These are phyloP conservation scores for Toxonevra muliebris DNA, from an alignment of 2,888 invertebrate species.

Conservation along the genomic window DNA sequence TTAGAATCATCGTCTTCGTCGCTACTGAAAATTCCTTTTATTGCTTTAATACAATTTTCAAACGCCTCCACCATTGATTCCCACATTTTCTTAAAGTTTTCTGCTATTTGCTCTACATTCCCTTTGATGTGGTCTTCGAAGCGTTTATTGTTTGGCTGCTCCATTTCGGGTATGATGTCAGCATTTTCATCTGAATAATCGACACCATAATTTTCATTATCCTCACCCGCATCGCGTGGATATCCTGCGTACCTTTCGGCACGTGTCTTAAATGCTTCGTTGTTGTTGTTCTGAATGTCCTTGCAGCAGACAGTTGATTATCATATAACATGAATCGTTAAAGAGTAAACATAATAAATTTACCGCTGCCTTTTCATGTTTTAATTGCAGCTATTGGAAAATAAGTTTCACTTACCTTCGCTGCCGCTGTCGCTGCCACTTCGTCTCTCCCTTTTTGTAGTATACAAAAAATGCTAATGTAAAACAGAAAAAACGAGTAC, in stretches of 20 bases:
- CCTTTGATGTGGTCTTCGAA: constrained; percentile 41
- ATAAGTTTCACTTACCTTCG: no score
- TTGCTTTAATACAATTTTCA: constrained; percentile 33
- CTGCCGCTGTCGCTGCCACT: no score
- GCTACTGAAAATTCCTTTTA: constrained; percentile 26
- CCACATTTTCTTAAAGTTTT: constrained; percentile 48
- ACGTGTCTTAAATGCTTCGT: neutral
- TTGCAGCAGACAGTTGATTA: no score
- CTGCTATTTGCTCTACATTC: constrained; percentile 43
- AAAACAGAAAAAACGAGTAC: no score
- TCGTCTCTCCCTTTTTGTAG: no score
- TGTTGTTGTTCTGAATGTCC: neutral
- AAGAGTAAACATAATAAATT: no score
- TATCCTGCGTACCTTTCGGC: neutral
- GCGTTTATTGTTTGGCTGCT: constrained; percentile 33
- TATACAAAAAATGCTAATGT: no score
- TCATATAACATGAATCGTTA: no score
- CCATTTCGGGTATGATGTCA: constrained; percentile 46
- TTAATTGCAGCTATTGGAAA: no score
- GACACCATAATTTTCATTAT: constrained; percentile 29
- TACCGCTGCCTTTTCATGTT: no score
- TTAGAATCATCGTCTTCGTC: constrained; percentile 1
- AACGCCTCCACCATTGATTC: constrained; percentile 48
- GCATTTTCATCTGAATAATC: constrained; percentile 51
- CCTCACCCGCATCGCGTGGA: neutral